A percentile compares a stretch with the other conserved stretches of the same genome.
Conservation (phyloP, 2,797 vertebrate species). For the Danio jaintianensis region DNA sequence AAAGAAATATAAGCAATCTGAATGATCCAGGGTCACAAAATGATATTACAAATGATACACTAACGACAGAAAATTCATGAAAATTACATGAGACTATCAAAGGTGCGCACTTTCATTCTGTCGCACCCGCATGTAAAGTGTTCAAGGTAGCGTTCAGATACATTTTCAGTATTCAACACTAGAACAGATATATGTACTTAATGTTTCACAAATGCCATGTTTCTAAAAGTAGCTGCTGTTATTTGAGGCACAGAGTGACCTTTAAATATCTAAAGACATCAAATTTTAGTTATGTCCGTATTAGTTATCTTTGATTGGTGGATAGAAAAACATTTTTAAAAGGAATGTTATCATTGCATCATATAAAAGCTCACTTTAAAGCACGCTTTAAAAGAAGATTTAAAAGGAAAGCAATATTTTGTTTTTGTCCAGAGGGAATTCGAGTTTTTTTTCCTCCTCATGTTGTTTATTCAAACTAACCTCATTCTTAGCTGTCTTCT, state of each 20-base stretch:
- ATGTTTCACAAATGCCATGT: neutral
- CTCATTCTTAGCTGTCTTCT: neutral
- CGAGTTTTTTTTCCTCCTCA: neutral
- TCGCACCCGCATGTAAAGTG: neutral
- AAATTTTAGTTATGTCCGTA: neutral
- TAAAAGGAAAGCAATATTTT: neutral
- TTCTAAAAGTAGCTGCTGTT: slow-evolving; percentile 1
- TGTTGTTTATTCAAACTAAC: slow-evolving; percentile 19
- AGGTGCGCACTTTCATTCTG: neutral
- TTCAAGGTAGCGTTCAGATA: neutral
- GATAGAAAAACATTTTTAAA: neutral
- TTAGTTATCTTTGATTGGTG: neutral
- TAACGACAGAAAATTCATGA: neutral
- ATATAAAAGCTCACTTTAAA: slow-evolving; percentile 9
- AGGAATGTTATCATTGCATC: neutral
- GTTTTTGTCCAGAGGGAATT: neutral
- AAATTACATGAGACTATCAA: slow-evolving; percentile 3
- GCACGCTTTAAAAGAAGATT: neutral
- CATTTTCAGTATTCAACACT: neutral
- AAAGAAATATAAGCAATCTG: slow-evolving; percentile 39
- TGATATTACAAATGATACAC: neutral
- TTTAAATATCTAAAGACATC: slow-evolving; percentile 9
- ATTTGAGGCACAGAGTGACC: neutral
- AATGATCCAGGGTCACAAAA: slow-evolving; percentile 21
- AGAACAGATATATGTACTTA: neutral